A percentile compares a stretch with the other conserved stretches of the same genome.
phyloP scores from a whole-genome alignment of 2,888 invertebrate species.

The Pammene fasciana region DNA sequence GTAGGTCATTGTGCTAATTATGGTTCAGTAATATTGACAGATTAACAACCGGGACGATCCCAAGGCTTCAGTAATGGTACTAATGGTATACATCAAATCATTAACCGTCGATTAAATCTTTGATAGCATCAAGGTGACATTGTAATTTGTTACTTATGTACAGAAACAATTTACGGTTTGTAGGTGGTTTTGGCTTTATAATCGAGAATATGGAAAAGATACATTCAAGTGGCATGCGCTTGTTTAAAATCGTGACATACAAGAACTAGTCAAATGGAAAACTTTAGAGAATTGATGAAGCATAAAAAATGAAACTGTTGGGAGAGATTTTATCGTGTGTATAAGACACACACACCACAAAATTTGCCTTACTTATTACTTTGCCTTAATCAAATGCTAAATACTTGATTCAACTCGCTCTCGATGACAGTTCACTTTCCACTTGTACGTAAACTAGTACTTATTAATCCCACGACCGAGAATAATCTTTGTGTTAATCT shows the following conservation, averaged over 20 bases:
- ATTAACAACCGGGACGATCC: slow-evolving; percentile 22
- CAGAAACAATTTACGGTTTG: slow-evolving; percentile 13
- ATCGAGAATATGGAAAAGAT: background rate
- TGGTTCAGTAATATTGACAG: slow-evolving; percentile 7
- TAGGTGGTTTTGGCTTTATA: background rate
- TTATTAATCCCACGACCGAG: slow-evolving; percentile 15
- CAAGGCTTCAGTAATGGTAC: slow-evolving; percentile 22
- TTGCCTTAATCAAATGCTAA: no score
- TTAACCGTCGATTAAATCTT: slow-evolving; percentile 23
- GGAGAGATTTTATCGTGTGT: no score
- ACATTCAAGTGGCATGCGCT: background rate
- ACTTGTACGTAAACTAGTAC: background rate
- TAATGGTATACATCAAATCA: slow-evolving; percentile 12
- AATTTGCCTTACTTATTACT: no score
- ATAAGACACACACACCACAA: no score
- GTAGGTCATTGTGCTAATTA: background rate
- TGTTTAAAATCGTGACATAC: background rate
- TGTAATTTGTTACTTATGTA: slow-evolving; percentile 17
- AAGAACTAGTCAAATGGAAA: no score
- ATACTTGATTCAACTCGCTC: background rate
- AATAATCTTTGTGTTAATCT: slow-evolving; percentile 29
- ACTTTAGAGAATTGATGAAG: no score
- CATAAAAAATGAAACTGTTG: no score
- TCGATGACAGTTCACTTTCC: slow-evolving; percentile 13
- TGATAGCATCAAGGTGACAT: slow-evolving; percentile 28